Percentiles rank a stretch among this genome's conserved stretches.
Conservation (phyloP, 2,888 invertebrate species). For the Conistra vaccinii region DNA sequence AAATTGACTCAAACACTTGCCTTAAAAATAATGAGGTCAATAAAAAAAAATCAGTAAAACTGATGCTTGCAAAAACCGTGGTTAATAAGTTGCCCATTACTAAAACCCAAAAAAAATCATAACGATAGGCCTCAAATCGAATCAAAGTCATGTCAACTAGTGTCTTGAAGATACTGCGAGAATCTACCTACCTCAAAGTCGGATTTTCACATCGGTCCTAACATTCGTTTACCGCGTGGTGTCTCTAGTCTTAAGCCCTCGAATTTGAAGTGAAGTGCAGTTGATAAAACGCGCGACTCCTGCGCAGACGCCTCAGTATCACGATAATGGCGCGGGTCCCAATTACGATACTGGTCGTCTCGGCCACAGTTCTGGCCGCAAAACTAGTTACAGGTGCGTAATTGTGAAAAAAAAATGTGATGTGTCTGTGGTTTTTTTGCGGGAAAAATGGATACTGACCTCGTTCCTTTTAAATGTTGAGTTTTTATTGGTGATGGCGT, state of each 20-base stretch:
- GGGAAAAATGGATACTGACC: neutral
- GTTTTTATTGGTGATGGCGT: neutral
- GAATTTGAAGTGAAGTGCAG: conserved; percentile 67
- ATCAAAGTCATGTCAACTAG: neutral
- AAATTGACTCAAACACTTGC: too few species aligned
- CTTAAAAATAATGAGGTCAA: too few species aligned
- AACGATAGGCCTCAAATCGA: neutral
- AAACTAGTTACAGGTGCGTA: conserved; percentile 73
- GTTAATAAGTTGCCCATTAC: neutral
- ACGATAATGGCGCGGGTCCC: conserved; percentile 75
- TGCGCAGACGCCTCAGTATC: conserved; percentile 71
- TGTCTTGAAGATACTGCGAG: neutral
- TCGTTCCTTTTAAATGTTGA: neutral
- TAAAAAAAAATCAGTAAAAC: neutral
- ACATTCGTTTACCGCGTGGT: conserved; percentile 55
- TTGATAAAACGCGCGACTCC: conserved; percentile 73
- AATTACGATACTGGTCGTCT: conserved; percentile 67
- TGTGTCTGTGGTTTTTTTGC: conserved; percentile 33
- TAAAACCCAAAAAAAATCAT: neutral
- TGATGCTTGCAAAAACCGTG: neutral
- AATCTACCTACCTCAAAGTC: conserved; percentile 3
- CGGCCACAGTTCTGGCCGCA: conserved; percentile 57
- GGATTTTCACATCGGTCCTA: conserved; percentile 21
- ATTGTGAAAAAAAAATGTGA: conserved; percentile 51
- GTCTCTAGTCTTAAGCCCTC: conserved; percentile 57